Evolutionary conservation across 2,888 invertebrate species (phyloP).

Genomic region (Seira musarum): DNA sequence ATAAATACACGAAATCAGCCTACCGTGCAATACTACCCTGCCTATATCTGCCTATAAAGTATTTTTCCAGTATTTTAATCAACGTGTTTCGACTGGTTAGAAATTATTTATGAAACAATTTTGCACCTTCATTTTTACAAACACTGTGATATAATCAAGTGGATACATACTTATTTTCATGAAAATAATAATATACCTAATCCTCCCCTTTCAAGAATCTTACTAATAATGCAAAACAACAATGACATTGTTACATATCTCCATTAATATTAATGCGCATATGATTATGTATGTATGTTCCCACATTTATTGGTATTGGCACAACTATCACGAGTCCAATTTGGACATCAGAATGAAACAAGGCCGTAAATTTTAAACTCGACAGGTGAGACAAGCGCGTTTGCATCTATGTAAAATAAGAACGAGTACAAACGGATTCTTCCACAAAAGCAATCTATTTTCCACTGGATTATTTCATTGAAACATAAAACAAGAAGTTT

Average conservation of each 20-base stretch:
- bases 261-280: too few species aligned
- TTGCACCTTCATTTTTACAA: slow-evolving; percentile 40
- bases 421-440: neutral
- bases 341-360: slow-evolving; percentile 36
- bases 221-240: too few species aligned
- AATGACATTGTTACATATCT: too few species aligned
- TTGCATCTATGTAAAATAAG: slow-evolving; percentile 14
- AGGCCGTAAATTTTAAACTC: slow-evolving; percentile 48
- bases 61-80: slow-evolving; percentile 48
- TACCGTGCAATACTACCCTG: slow-evolving; percentile 52
- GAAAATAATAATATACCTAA: too few species aligned
- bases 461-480: slow-evolving; percentile 56
- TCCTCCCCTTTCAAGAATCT: too few species aligned
- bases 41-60: too few species aligned
- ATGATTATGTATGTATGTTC: too few species aligned
- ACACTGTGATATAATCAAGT: too few species aligned
- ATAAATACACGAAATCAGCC: too few species aligned
- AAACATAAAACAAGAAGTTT: slow-evolving; percentile 43
- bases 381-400: slow-evolving; percentile 51
- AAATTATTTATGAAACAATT: slow-evolving; percentile 38
- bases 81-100: too few species aligned
- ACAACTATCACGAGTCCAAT: slow-evolving; percentile 25
- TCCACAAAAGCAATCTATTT: slow-evolving; percentile 50
- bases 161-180: too few species aligned
- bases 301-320: slow-evolving; percentile 31